Evolutionary conservation across 2,888 invertebrate genomes (phyloP).

Genomic region (Microctonus aethiopoides): DNA sequence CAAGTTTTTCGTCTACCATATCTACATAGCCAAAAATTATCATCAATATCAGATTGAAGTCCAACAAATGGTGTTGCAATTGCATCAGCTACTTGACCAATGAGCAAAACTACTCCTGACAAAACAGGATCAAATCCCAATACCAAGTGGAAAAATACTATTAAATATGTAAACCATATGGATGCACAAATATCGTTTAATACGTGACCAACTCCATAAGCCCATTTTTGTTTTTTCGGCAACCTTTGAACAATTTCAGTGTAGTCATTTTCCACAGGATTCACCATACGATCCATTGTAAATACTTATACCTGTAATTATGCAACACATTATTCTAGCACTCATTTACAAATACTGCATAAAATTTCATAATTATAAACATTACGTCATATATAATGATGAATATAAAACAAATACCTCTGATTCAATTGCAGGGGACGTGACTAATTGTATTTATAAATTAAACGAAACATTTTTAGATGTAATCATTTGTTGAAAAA

Average conservation of each 20-base stretch:
- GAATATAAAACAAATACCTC: too few relatives aligned
- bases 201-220: constrained; percentile 86
- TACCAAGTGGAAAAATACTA: constrained; percentile 81
- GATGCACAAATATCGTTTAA: constrained; percentile 93
- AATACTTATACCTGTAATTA: not conserved
- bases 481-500: not conserved
- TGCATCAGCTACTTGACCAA: constrained; percentile 89
- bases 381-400: not conserved
- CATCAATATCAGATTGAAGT: constrained; percentile 81
- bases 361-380: not conserved
- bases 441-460: too few relatives aligned
- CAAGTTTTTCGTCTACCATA: constrained; percentile 89
- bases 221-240: constrained; percentile 67
- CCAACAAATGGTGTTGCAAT: constrained; percentile 90
- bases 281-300: constrained; percentile 51
- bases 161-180: constrained; percentile 93
- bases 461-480: not conserved
- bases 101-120: constrained; percentile 76
- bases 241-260: constrained; percentile 68
- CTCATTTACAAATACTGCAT: too few relatives aligned
- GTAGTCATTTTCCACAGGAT: constrained; percentile 63
- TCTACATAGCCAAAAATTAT: constrained; percentile 74
- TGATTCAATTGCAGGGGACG: too few relatives aligned
- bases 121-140: constrained; percentile 66
- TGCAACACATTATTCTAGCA: not conserved